Evolutionary conservation across 2,113 vertebrate genomes (phyloP).

Genomic region (Panthera tigris): DNA sequence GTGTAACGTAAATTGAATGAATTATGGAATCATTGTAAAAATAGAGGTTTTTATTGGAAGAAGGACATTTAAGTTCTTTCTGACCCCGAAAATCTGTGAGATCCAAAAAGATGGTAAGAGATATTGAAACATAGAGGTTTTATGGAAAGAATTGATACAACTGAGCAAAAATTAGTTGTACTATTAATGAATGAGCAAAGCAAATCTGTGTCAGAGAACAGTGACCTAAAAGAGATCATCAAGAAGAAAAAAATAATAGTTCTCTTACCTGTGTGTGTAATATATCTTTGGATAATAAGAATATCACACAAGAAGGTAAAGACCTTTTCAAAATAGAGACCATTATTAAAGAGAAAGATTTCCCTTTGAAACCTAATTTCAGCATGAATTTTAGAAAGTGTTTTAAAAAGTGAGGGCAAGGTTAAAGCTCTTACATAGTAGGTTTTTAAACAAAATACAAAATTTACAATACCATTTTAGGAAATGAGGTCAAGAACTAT

Average conservation of each 20-base stretch:
- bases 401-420: neutral
- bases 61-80: neutral
- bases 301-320: neutral
- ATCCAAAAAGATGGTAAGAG: neutral
- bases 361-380: conserved; percentile 16
- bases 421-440: neutral
- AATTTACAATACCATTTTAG: neutral
- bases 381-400: neutral
- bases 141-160: neutral
- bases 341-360: neutral
- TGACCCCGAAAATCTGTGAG: neutral
- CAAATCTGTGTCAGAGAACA: neutral
- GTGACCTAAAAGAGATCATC: neutral
- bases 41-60: neutral
- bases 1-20: neutral
- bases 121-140: neutral
- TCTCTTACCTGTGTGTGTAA: neutral
- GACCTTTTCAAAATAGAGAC: neutral
- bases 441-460: neutral
- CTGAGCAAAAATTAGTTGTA: conserved; percentile 12
- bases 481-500: neutral
- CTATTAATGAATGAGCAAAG: neutral
- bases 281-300: conserved; percentile 9
- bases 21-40: neutral
- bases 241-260: conserved; percentile 23